Conservation (phyloP, 2,888 invertebrate genomes). For the Steinernema hermaphroditum region DNA sequence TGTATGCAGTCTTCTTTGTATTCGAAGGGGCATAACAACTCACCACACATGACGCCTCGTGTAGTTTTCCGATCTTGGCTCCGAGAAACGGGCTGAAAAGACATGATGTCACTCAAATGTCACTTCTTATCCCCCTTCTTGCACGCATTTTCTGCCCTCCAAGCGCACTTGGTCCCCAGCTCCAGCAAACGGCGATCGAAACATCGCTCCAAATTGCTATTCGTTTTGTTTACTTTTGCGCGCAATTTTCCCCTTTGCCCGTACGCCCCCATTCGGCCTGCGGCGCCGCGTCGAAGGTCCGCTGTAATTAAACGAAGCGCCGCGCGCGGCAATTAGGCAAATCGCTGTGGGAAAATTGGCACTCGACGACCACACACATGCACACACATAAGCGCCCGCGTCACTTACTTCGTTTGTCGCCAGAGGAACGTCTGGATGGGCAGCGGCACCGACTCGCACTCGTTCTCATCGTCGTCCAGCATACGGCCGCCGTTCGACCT, state of each 20-base stretch:
- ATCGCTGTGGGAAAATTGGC: slow-evolving; percentile 20
- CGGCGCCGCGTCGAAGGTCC: not conserved
- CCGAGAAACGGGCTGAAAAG: slow-evolving; percentile 86
- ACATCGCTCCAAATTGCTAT: not conserved
- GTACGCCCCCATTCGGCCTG: not conserved
- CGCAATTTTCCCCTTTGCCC: not conserved
- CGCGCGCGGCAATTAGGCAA: slow-evolving; percentile 19
- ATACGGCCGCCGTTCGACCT: slow-evolving; percentile 29
- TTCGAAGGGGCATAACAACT: slow-evolving; percentile 67
- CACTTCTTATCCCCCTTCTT: no score
- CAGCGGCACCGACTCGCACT: slow-evolving; percentile 80
- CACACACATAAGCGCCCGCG: not conserved
- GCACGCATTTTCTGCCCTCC: not conserved
- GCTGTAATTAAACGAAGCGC: slow-evolving; percentile 6
- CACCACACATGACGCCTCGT: slow-evolving; percentile 96
- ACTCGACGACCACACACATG: slow-evolving; percentile 1
- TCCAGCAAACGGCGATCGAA: not conserved
- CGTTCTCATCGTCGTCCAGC: slow-evolving; percentile 67
- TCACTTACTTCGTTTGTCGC: slow-evolving; percentile 81
- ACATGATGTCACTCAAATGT: not conserved
- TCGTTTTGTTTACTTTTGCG: not conserved
- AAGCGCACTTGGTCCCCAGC: no score
- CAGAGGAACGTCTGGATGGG: slow-evolving; percentile 95
- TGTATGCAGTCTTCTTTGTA: not conserved
- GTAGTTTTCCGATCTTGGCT: slow-evolving; percentile 89